Evolutionary conservation across 1,140 invertebrate genomes (phyloP).

Genomic region (Bilobella aurantiaca): DNA sequence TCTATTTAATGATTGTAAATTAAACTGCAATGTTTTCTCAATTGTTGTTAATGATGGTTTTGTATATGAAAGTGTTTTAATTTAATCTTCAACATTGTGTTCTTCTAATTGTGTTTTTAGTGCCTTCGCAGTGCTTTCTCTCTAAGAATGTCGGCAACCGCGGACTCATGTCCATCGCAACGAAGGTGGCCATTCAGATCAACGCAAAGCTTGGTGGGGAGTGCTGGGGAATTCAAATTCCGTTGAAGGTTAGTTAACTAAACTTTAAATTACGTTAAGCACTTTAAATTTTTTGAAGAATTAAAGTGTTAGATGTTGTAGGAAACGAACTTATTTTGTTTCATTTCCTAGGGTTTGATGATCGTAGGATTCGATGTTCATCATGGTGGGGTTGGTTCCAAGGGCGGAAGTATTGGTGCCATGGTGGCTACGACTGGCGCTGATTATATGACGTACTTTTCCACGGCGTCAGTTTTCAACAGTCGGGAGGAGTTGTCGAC

Average conservation of each 20-base stretch:
- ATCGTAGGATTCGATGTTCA: slow-evolving; percentile 82
- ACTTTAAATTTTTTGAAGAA: background rate
- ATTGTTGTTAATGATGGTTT: no score
- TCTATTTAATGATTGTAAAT: background rate
- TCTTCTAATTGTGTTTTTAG: slow-evolving; percentile 12
- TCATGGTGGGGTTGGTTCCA: slow-evolving; percentile 50
- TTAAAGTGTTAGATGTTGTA: background rate
- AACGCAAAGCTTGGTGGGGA: slow-evolving; percentile 51
- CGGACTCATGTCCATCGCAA: slow-evolving; percentile 41
- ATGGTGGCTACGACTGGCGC: slow-evolving; percentile 58
- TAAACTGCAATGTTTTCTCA: background rate
- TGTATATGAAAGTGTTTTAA: no score
- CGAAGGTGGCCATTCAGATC: slow-evolving; percentile 51
- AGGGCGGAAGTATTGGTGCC: slow-evolving; percentile 50
- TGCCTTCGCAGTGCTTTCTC: slow-evolving; percentile 30
- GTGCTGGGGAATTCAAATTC: slow-evolving; percentile 54
- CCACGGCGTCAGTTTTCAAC: background rate
- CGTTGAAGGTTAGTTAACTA: slow-evolving; percentile 46
- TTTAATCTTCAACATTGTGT: no score
- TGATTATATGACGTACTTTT: background rate
- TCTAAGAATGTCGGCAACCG: slow-evolving; percentile 20
- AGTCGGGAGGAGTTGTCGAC: background rate
- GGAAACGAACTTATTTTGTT: no score
- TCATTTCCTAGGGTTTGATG: slow-evolving; percentile 53
- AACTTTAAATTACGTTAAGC: no score